Evolutionary conservation across 2,797 vertebrate species (phyloP), one percentile per base, ranked within the genome.

Genomic region (Muscicapa comitata): DNA sequence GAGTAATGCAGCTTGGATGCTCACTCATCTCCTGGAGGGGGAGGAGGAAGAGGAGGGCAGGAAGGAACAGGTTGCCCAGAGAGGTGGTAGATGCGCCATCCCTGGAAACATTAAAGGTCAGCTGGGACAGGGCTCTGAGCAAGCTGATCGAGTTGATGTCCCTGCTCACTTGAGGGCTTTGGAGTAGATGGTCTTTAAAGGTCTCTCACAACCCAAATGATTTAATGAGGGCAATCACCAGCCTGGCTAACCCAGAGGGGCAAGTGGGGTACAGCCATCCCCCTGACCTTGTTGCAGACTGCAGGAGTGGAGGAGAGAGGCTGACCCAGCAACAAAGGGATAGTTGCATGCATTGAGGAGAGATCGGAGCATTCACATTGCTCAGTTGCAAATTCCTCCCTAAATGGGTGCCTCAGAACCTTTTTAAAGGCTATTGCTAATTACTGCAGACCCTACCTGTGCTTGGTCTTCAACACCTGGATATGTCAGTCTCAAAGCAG

Each of bases 271-370:
- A 13, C 24, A 38, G 51, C 7, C 17, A n/a, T 50, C 25, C 9
- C 20, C 13, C 0, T 0, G 0, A 47, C 29, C 43, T 53, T 8
- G 2, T 31, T 35, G 18, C 2, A 1, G 70, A 84, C 38, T 78
- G 57, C 2, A 2, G 12, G 26, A 83, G 8, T 14, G 11, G 47
- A 73, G 20, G 26, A 47, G 13, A 58, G 33, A 55, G 25, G 12
- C n/a, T 84, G n/a, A 42, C 29, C 23, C 43, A 58, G 28, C 42
- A 66, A 43, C 18, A 31, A 35, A 70, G n/a, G 6, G 5, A 7
- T 71, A 57, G 9, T 40, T 54, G 37, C 48, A 37, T 59, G n/a
- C 3, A 0, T 21, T 45, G 37, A 42, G 26, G 14, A 33, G 42
- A 43, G 23, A 5, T 75, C 73, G 47, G 47, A 71, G 28, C 21